A percentile compares a stretch with the other conserved stretches of the same genome.
Conservation (phyloP, 1,140 invertebrate species). For the Lordiphosa collinella region DNA sequence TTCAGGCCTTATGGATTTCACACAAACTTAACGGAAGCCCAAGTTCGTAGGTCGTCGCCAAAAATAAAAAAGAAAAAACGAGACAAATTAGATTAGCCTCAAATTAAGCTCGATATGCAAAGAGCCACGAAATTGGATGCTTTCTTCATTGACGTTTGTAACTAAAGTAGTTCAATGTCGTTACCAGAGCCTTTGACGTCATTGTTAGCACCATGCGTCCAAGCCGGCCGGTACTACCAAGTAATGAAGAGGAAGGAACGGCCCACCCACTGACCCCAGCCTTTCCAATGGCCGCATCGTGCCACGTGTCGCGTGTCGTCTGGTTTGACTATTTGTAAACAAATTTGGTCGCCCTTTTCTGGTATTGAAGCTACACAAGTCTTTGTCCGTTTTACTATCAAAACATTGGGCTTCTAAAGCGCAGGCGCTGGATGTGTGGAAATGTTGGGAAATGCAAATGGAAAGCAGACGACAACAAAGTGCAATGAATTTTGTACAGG, state of each 20-base stretch:
- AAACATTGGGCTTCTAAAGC: constrained; percentile 44
- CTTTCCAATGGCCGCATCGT: constrained; percentile 25
- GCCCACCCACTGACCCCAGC: constrained; percentile 4
- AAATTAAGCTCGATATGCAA: too few relatives aligned
- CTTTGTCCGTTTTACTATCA: constrained; percentile 53
- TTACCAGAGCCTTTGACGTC: constrained; percentile 40
- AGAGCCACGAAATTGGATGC: background rate
- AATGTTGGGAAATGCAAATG: constrained; percentile 30
- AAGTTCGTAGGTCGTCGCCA: constrained; percentile 29
- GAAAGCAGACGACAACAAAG: constrained; percentile 14
- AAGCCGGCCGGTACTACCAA: constrained; percentile 56
- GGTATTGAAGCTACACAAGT: constrained; percentile 10
- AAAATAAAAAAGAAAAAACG: background rate
- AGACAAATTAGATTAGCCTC: too few relatives aligned
- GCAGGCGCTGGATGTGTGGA: constrained; percentile 43
- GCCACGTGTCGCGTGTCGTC: constrained; percentile 42
- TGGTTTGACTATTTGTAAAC: constrained; percentile 57
- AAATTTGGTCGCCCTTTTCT: constrained; percentile 30
- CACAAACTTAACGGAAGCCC: constrained; percentile 25
- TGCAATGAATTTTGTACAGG: constrained; percentile 22
- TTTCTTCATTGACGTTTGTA: constrained; percentile 34
- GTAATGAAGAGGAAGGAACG: background rate
- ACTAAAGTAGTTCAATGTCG: constrained; percentile 67
- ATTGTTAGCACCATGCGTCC: constrained; percentile 15
- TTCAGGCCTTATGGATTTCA: background rate